Evolutionary conservation across 2,797 vertebrate species (phyloP).

Genomic region (Paramormyrops hopkinsi): DNA sequence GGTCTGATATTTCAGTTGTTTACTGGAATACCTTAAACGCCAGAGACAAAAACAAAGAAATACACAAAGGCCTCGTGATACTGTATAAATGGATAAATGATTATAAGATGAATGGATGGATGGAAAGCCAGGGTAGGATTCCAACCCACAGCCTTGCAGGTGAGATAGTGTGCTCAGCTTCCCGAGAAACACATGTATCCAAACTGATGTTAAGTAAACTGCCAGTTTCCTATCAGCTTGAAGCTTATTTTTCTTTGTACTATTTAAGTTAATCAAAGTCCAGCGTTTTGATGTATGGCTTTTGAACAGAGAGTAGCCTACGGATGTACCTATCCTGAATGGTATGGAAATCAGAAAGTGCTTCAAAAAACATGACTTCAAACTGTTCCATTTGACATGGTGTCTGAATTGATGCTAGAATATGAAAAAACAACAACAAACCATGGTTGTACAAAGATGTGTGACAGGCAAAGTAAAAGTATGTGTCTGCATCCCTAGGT

Average conservation of each 20-base stretch:
- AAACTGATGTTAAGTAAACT: not conserved
- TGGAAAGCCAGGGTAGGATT: not conserved
- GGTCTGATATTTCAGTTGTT: not conserved
- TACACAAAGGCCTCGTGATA: not conserved
- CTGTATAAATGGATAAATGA: not conserved
- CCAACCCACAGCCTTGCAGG: not conserved
- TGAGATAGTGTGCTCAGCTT: not conserved
- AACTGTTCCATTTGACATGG: not conserved
- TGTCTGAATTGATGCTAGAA: not conserved
- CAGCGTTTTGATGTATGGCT: not conserved
- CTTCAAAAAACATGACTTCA: not conserved
- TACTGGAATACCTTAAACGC: not conserved
- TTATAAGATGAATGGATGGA: not conserved
- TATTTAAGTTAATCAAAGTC: not conserved
- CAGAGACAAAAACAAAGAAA: not conserved
- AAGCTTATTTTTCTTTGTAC: not conserved
- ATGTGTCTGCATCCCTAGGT: not conserved
- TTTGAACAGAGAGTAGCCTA: not conserved
- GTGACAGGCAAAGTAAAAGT: not conserved
- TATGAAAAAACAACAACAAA: not conserved
- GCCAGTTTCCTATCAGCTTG: not conserved
- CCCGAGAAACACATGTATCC: not conserved
- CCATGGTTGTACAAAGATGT: not conserved
- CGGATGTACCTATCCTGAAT: not conserved
- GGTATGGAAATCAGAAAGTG: not conserved